Percentiles rank a stretch among this genome's conserved stretches.
Evolutionary conservation across 1,140 invertebrate species (phyloP).

Genomic region (Ctenoplectra terminalis): DNA sequence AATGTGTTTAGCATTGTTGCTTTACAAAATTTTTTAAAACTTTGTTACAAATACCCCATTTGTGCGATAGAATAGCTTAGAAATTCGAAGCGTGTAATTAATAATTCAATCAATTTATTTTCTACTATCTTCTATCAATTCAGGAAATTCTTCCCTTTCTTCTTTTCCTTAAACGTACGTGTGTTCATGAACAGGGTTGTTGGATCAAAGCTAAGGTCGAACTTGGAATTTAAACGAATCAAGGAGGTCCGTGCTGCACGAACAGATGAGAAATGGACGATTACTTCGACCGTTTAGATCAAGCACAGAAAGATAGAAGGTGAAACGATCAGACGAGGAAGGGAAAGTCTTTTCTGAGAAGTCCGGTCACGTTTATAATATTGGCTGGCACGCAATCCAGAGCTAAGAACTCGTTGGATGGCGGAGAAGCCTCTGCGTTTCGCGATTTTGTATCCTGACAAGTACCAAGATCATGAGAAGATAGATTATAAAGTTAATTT

Average conservation of each 20-base stretch:
- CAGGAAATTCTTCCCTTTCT: neutral
- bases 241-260: constrained; percentile 64
- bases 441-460: too few species aligned
- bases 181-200: neutral
- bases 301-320: constrained; percentile 57
- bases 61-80: too few species aligned
- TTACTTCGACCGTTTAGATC: constrained; percentile 70
- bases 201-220: neutral
- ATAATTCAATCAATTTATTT: too few species aligned
- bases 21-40: too few species aligned
- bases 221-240: constrained; percentile 67
- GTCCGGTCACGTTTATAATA: constrained; percentile 77
- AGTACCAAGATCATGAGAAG: too few species aligned
- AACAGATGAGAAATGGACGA: constrained; percentile 71
- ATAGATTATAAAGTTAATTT: too few species aligned
- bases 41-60: too few species aligned
- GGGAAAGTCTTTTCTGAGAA: constrained; percentile 64
- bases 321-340: constrained; percentile 22
- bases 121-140: constrained; percentile 6
- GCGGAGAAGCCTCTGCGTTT: too few species aligned
- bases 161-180: too few species aligned
- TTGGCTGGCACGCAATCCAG: constrained; percentile 69
- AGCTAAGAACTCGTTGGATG: constrained; percentile 22
- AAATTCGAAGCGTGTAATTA: neutral
- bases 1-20: too few species aligned